phyloP scores from a whole-genome alignment of 2,888 invertebrate genomes.

The Clostera curtula region DNA sequence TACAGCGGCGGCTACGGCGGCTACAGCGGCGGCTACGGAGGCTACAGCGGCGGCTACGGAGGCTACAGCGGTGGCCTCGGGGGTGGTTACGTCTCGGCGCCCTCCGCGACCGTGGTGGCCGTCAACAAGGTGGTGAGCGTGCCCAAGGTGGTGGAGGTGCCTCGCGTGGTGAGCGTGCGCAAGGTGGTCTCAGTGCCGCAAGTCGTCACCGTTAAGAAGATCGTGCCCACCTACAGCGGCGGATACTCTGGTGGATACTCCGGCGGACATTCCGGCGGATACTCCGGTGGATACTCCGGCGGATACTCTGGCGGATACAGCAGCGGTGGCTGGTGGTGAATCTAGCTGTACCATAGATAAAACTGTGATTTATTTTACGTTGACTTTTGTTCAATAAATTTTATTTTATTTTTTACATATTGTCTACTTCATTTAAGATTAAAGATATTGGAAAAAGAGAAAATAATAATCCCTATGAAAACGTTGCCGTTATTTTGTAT shows the following conservation, averaged over 20 bases:
- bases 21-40: constrained; percentile 3
- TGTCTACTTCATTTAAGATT: too few relatives aligned
- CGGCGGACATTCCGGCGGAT: too few relatives aligned
- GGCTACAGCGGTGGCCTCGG: constrained; percentile 1
- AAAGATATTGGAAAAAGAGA: too few relatives aligned
- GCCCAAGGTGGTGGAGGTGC: constrained; percentile 21
- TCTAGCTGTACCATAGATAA: constrained; percentile 7
- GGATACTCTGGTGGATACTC: too few relatives aligned
- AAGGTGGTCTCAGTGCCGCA: constrained; percentile 32
- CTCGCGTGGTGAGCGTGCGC: constrained; percentile 25
- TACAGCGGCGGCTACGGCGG: constrained; percentile 2
- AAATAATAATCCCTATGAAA: too few relatives aligned
- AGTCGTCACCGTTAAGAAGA: constrained; percentile 31
- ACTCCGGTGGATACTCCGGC: not conserved
- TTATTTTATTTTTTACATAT: too few relatives aligned
- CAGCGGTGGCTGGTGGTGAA: constrained; percentile 19
- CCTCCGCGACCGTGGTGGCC: constrained; percentile 21
- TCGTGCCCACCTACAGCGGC: constrained; percentile 8
- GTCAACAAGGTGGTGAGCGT: constrained; percentile 30
- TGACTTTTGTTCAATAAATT: constrained; percentile 6
- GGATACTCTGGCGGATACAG: not conserved
- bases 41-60: not conserved
- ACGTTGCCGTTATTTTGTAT: too few relatives aligned
- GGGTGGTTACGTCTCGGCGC: constrained; percentile 6
- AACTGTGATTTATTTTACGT: constrained; percentile 7